phyloP scores from a whole-genome alignment of 2,888 invertebrate species.

The Platynereis dumerilii region DNA sequence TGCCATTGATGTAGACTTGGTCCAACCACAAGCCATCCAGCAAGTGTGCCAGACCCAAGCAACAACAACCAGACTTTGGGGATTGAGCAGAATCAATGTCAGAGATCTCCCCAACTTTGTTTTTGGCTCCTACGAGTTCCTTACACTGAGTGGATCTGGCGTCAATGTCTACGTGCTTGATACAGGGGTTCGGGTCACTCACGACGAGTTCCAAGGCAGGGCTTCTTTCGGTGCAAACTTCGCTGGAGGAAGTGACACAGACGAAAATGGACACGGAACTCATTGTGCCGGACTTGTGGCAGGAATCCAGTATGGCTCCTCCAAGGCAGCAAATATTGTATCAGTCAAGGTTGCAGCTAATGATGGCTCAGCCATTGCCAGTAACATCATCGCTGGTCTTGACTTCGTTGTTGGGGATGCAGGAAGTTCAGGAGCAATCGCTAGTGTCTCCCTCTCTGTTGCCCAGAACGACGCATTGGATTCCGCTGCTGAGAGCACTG shows the following conservation, averaged over 20 bases:
- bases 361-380: constrained; percentile 19
- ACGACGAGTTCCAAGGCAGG: constrained; percentile 22
- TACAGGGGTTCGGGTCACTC: constrained; percentile 11
- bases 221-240: background rate
- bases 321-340: constrained; percentile 20
- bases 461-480: constrained; percentile 12
- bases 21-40: too few species aligned
- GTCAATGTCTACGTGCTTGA: constrained; percentile 24
- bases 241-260: constrained; percentile 17
- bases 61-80: constrained; percentile 4
- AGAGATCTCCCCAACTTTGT: background rate
- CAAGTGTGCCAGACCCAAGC: constrained; percentile 10
- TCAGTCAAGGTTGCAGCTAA: constrained; percentile 24
- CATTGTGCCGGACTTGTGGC: constrained; percentile 21
- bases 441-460: too few species aligned
- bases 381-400: constrained; percentile 8
- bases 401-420: constrained; percentile 13
- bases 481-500: background rate
- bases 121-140: background rate
- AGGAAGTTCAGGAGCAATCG: too few species aligned
- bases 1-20: too few species aligned
- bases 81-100: background rate
- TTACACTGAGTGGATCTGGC: constrained; percentile 8
- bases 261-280: too few species aligned
- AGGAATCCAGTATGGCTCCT: constrained; percentile 20